phyloP scores from a whole-genome alignment of 2,888 invertebrate genomes.

The Therioaphis trifolii region DNA sequence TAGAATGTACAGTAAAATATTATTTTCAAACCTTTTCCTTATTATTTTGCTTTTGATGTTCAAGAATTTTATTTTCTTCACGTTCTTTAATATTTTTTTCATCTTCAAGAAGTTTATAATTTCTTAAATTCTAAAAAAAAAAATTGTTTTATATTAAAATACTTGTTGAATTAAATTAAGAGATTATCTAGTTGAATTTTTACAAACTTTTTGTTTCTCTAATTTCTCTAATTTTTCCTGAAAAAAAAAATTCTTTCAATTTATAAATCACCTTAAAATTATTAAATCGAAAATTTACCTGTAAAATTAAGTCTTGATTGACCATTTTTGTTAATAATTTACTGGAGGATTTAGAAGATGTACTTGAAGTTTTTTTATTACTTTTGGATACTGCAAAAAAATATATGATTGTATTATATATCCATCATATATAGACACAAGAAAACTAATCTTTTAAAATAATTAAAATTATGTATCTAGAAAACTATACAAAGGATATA shows the following conservation, averaged over 20 bases:
- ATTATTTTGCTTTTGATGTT: slow-evolving; percentile 28
- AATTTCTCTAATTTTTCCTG: slow-evolving; percentile 58
- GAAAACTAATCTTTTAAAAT: no score
- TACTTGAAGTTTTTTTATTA: slow-evolving; percentile 16
- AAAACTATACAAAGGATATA: no score
- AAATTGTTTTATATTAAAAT: neutral
- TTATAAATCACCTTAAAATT: neutral
- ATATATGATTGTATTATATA: neutral
- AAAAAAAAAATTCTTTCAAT: neutral
- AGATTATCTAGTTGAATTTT: neutral
- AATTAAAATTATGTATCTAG: no score
- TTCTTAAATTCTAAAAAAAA: slow-evolving; percentile 25
- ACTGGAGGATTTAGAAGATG: neutral
- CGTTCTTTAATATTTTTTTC: slow-evolving; percentile 40
- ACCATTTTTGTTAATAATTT: slow-evolving; percentile 43
- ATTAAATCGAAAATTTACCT: slow-evolving; percentile 26
- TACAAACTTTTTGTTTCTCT: slow-evolving; percentile 51
- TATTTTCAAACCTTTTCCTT: slow-evolving; percentile 57
- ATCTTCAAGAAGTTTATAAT: slow-evolving; percentile 28
- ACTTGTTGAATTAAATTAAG: neutral
- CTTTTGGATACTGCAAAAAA: slow-evolving; percentile 44
- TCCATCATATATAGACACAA: no score
- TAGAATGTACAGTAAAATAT: no score
- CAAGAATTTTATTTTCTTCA: slow-evolving; percentile 41
- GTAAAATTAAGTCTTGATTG: slow-evolving; percentile 47